These are phyloP conservation scores for Aleadryas rufinucha DNA, from an alignment of 2,113 vertebrate species.

Conservation along the genomic window DNA sequence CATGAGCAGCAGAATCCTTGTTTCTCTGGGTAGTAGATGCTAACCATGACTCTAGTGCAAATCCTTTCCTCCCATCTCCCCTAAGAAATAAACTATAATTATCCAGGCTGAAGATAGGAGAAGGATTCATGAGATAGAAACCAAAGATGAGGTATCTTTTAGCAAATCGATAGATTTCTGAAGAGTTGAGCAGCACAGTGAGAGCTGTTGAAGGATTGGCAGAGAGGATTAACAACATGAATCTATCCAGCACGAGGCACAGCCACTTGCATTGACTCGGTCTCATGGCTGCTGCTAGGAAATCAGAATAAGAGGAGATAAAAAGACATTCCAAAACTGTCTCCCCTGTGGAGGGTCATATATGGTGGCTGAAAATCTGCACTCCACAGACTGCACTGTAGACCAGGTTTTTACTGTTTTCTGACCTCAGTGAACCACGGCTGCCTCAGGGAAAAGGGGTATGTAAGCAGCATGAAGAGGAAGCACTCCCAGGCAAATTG, in stretches of 20 bases:
- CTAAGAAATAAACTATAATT: neutral
- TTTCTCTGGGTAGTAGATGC: neutral
- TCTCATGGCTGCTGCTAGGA: neutral
- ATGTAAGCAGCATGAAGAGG: neutral
- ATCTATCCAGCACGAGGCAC: neutral
- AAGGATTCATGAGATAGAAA: neutral
- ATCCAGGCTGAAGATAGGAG: neutral
- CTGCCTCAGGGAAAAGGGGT: neutral
- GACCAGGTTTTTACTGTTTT: neutral
- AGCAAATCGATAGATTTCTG: neutral
- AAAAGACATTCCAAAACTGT: neutral
- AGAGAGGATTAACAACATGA: neutral
- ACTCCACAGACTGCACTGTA: neutral
- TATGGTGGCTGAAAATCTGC: neutral
- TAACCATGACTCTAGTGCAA: neutral
- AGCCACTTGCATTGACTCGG: neutral
- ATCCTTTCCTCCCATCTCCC: neutral
- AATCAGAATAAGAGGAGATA: neutral
- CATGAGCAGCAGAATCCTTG: neutral
- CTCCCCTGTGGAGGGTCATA: neutral
- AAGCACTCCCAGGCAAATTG: neutral
- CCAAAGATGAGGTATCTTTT: neutral
- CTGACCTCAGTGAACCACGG: neutral
- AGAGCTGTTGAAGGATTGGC: neutral
- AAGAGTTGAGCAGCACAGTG: neutral